Evolutionary conservation across 2,888 invertebrate genomes (phyloP), one percentile per base, ranked within the genome.

Genomic region (Hedychridium roseum): DNA sequence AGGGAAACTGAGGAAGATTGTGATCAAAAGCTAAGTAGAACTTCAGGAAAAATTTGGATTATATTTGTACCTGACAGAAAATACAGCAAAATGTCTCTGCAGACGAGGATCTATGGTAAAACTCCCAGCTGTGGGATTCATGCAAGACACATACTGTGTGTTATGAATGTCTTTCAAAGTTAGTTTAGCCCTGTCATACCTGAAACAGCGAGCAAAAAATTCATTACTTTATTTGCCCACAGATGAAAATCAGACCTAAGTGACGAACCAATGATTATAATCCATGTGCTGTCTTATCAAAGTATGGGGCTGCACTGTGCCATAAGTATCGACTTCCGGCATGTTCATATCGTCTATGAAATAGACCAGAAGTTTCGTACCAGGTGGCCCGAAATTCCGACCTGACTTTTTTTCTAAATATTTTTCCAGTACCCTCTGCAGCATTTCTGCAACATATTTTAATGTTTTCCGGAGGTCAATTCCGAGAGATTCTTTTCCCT

Each of bases 281-380:
- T 96, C 94, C 85, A 96, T 88, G 75, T 92, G 94, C 75, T 97
- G 94, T 15, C 96, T 83, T 52, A 97, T 89, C 1, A 97, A 83
- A 0, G 97, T 97, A 72, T 97, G 97, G 0, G 97, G 94, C 74
- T 96, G 96, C 9, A 96, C 96, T 0, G 97, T 97, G 45, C 92
- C 94, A 77, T 96, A 97, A 44, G 85, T 86, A 78, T 97, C 97
- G 2, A 96, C 95, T 81, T 94, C 94, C 0, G 97, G 97, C 95
- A 97, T 97, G 76, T 97, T 97, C 87, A 97, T 87, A 70, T 97
- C 97, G 71, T 97, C 97, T 46, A 97, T 87, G 76, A 97, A 97
- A 79, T 95, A 97, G 42, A 97, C 88, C 84, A 97, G 88, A 14
- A 86, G 87, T 79, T 95, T 94, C 72, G 86, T 92, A n/a, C 95